These are phyloP conservation scores for Botia kubotai DNA, from an alignment of 2,797 vertebrate genomes.

Conservation along the genomic window DNA sequence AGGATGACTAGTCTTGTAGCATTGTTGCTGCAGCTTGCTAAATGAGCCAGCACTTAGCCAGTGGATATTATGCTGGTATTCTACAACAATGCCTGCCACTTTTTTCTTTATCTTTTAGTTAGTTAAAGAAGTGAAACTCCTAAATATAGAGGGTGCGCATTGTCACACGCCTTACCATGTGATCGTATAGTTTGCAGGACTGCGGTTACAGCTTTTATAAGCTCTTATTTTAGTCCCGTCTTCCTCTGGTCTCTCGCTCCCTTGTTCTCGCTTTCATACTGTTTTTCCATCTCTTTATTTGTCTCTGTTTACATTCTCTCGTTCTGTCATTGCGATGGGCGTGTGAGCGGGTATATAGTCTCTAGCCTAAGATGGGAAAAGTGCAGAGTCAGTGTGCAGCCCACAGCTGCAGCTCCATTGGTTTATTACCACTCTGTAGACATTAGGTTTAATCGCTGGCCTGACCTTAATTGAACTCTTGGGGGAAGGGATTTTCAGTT, in stretches of 20 bases:
- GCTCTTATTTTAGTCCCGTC: background rate
- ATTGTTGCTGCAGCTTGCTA: background rate
- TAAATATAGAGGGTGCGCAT: conserved; percentile 13
- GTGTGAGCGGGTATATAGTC: conserved; percentile 19
- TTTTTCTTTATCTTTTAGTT: background rate
- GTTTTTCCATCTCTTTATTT: conserved; percentile 31
- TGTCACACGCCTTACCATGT: background rate
- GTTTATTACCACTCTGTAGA: conserved; percentile 68
- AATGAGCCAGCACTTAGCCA: background rate
- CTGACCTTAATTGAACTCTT: conserved; percentile 82
- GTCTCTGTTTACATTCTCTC: conserved; percentile 14
- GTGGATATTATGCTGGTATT: background rate
- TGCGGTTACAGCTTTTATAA: background rate
- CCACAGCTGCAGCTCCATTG: conserved; percentile 20
- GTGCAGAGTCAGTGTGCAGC: conserved; percentile 45
- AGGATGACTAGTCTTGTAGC: background rate
- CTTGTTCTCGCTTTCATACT: conserved; percentile 39
- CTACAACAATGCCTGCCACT: background rate
- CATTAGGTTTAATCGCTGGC: conserved; percentile 75
- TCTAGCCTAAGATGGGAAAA: conserved; percentile 28
- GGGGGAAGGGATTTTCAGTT: conserved; percentile 79
- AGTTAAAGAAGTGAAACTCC: background rate
- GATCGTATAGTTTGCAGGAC: background rate
- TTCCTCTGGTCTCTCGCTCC: background rate
- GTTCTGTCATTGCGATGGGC: conserved; percentile 1